Percentiles rank a stretch among this genome's conserved stretches.
Conservation (phyloP, 2,888 invertebrate genomes). For the Buathra laborator region DNA sequence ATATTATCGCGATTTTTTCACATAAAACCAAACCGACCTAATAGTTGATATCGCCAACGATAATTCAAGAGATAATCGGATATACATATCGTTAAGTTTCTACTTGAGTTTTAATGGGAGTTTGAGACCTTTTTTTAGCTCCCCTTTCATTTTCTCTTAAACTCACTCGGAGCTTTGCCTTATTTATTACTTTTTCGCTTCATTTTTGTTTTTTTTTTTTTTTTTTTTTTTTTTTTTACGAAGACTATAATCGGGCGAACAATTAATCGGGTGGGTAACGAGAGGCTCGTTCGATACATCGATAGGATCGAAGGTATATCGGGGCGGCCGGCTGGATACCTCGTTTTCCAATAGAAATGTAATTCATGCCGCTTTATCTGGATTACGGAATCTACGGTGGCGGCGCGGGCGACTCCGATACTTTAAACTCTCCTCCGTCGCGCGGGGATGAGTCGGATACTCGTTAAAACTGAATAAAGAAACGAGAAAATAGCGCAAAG, state of each 20-base stretch:
- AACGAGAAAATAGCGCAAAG: constrained; percentile 25
- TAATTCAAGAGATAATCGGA: constrained; percentile 67
- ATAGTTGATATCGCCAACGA: constrained; percentile 36
- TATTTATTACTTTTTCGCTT: constrained; percentile 1
- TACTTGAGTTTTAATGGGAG: constrained; percentile 20
- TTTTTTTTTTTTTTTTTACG: constrained; percentile 5
- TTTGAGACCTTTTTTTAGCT: constrained; percentile 6
- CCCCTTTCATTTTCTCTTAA: not conserved
- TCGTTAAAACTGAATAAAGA: not conserved
- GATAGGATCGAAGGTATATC: constrained; percentile 33
- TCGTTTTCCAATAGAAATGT: constrained; percentile 74
- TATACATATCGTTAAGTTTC: constrained; percentile 38
- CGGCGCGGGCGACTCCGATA: constrained; percentile 53
- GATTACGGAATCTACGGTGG: constrained; percentile 75
- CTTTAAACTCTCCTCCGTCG: not conserved
- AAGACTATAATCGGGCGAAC: constrained; percentile 36
- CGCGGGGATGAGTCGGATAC: too few species aligned
- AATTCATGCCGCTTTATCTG: constrained; percentile 75
- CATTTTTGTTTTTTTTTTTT: constrained; percentile 1
- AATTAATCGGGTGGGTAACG: constrained; percentile 50
- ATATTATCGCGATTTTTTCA: constrained; percentile 50
- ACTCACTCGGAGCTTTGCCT: not conserved
- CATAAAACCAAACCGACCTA: not conserved
- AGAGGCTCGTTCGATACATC: constrained; percentile 21
- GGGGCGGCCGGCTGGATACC: constrained; percentile 43